Percentiles rank a stretch among this genome's conserved stretches.
Conservation (phyloP, 2,888 invertebrate genomes). For the Harpagoxenus sublaevis region DNA sequence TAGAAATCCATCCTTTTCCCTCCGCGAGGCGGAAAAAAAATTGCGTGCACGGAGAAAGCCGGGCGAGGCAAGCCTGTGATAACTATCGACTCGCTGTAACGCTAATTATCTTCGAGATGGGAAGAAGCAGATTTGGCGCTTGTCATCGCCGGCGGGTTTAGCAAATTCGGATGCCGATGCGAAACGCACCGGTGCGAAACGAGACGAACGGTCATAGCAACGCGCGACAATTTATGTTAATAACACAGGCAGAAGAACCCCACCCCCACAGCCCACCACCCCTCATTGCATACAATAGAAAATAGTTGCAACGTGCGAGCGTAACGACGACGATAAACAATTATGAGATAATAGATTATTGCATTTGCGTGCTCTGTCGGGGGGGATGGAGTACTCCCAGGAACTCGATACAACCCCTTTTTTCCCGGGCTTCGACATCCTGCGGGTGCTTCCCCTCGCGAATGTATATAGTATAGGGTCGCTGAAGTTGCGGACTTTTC, state of each 20-base stretch:
- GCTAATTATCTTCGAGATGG: conserved; percentile 1
- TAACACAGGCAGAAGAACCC: conserved; percentile 40
- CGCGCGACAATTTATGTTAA: conserved; percentile 41
- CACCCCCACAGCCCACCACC: conserved; percentile 37
- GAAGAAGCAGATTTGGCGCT: conserved; percentile 8
- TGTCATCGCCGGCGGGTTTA: conserved; percentile 19
- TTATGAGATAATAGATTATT: conserved; percentile 81
- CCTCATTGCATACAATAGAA: conserved; percentile 76
- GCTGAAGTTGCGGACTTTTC: conserved; percentile 66
- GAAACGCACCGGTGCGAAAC: background rate
- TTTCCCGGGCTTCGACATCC: conserved; percentile 52
- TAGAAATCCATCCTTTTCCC: background rate
- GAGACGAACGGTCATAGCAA: conserved; percentile 30
- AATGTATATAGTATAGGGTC: conserved; percentile 78
- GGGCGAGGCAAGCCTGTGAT: background rate
- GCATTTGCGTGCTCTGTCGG: conserved; percentile 81
- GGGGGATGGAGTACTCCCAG: conserved; percentile 33
- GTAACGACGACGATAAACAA: conserved; percentile 78
- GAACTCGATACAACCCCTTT: conserved; percentile 25
- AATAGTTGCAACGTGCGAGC: conserved; percentile 79
- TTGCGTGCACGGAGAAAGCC: background rate
- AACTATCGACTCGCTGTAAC: conserved; percentile 18
- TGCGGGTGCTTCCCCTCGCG: conserved; percentile 60
- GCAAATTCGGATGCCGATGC: background rate
- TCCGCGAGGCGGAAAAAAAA: background rate